Evolutionary conservation across 2,888 invertebrate genomes (phyloP).

Genomic region (Rotaria sp.): DNA sequence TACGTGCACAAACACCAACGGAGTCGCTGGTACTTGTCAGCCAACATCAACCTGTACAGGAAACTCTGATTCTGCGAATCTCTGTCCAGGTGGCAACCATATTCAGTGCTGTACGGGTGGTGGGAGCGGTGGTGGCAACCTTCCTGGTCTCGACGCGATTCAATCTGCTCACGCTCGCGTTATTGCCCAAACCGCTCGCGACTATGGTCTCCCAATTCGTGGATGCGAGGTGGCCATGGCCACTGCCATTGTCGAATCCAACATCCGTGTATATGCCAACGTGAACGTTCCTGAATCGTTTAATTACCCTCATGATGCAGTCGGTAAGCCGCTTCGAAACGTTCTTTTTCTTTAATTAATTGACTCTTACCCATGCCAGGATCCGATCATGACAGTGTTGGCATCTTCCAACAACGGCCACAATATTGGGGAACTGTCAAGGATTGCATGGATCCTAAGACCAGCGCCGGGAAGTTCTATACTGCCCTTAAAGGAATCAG

Average conservation of each 20-base stretch:
- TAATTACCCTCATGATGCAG: not conserved
- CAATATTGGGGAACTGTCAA: not conserved
- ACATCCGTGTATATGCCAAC: not conserved
- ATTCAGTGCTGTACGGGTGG: not conserved
- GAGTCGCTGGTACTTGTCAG: not conserved
- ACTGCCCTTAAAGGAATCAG: not conserved
- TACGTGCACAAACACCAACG: not conserved
- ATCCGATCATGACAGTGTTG: not conserved
- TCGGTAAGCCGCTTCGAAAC: not conserved
- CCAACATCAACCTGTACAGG: not conserved
- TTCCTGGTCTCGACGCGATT: too few species aligned
- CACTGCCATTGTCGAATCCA: not conserved
- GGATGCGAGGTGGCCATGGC: not conserved
- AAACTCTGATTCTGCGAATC: not conserved
- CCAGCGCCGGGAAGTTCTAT: not conserved
- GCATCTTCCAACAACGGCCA: not conserved
- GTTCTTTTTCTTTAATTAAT: not conserved
- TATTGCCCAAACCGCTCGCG: not conserved
- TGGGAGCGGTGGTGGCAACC: not conserved
- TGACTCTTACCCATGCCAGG: not conserved
- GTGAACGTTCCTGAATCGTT: not conserved
- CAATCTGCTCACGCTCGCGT: too few species aligned
- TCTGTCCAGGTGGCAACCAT: constrained; percentile 2
- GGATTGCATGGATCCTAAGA: not conserved
- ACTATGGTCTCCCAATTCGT: not conserved